phyloP scores from a whole-genome alignment of 1,140 invertebrate species.

The Nautilus pompilius region DNA sequence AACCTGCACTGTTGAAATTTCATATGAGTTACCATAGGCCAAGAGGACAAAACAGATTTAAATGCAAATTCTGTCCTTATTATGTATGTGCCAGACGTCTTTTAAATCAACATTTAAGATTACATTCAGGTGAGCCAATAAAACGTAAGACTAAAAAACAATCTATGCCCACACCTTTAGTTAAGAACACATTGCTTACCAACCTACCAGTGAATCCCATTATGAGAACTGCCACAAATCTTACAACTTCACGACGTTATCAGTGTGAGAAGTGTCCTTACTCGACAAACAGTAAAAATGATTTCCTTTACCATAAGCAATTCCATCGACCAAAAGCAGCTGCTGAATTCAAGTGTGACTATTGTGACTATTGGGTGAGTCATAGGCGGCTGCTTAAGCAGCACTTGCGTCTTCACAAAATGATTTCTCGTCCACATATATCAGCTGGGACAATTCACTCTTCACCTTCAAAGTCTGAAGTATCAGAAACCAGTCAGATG shows the following conservation, averaged over 20 bases:
- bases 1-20: constrained; percentile 64
- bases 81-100: constrained; percentile 63
- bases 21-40: constrained; percentile 73
- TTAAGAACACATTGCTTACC: no score
- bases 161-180: not conserved
- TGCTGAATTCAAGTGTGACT: constrained; percentile 71
- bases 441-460: constrained; percentile 13
- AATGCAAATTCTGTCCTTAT: constrained; percentile 78
- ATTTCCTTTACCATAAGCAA: constrained; percentile 80
- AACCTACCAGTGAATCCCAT: no score
- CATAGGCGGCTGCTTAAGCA: constrained; percentile 75
- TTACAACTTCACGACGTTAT: no score
- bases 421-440: not conserved
- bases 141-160: not conserved
- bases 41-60: constrained; percentile 65
- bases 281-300: constrained; percentile 70
- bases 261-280: constrained; percentile 53
- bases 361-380: constrained; percentile 79
- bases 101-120: constrained; percentile 50
- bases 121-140: constrained; percentile 32
- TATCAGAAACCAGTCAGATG: constrained; percentile 32
- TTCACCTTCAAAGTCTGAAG: constrained; percentile 44
- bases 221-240: no score
- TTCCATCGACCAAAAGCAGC: constrained; percentile 69
- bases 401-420: constrained; percentile 73